Evolutionary conservation across 92 coral and sea anemone species (phyloP).

Genomic region (Blastomussa wellsi): DNA sequence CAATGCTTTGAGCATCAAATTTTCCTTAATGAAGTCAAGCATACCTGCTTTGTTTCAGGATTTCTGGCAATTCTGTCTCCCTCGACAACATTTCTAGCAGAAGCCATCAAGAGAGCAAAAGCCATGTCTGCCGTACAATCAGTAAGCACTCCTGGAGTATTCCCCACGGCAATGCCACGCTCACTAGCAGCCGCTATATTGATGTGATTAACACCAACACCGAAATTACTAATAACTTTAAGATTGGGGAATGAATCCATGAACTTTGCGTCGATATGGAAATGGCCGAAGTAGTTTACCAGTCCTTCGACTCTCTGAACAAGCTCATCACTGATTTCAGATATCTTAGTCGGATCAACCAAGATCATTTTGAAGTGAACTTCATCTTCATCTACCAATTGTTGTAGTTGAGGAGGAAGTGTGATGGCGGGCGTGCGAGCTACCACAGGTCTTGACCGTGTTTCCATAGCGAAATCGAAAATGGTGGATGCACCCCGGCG

Average conservation of each 20-base stretch:
- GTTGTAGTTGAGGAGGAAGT: conserved; percentile 26
- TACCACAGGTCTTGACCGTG: conserved; percentile 1
- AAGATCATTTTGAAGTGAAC: neutral
- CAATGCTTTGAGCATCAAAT: neutral
- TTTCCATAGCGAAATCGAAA: neutral
- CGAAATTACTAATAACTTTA: conserved; percentile 51
- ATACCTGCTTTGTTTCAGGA: conserved; percentile 47
- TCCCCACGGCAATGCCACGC: conserved; percentile 73
- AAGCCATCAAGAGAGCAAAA: conserved; percentile 71
- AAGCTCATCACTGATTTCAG: neutral
- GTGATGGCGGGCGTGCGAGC: conserved; percentile 17
- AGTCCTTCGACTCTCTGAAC: conserved; percentile 22
- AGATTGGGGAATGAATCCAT: conserved; percentile 71
- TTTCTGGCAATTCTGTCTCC: conserved; percentile 52
- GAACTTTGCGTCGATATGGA: conserved; percentile 20
- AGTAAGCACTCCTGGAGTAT: conserved; percentile 52
- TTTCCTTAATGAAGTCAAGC: neutral
- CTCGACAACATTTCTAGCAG: conserved; percentile 77
- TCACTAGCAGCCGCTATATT: conserved; percentile 67
- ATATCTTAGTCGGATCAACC: neutral
- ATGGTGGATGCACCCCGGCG: neutral
- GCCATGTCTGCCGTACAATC: conserved; percentile 77
- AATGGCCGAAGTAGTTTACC: neutral
- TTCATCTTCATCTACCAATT: neutral
- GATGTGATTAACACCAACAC: conserved; percentile 69